Conservation (phyloP, 2,797 vertebrate species). For the Apogon talboti region DNA sequence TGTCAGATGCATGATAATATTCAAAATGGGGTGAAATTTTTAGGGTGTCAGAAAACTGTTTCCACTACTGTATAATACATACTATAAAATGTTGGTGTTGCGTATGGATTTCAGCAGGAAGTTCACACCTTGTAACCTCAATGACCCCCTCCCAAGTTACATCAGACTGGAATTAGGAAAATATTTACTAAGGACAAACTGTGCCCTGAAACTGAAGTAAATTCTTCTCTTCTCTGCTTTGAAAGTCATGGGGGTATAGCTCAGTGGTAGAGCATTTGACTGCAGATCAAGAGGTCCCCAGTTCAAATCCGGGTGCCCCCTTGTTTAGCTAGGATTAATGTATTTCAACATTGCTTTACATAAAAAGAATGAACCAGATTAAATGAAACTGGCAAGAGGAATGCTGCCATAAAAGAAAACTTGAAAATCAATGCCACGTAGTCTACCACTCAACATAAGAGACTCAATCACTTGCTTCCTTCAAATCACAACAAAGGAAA, state of each 20-base stretch:
- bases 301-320: constrained; percentile 84
- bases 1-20: no score
- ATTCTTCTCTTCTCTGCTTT: neutral
- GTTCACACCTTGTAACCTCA: constrained; percentile 12
- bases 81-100: constrained; percentile 18
- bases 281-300: constrained; percentile 83
- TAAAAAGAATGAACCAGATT: no score
- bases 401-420: no score
- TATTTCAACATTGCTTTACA: no score
- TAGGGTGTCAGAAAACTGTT: no score
- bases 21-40: no score
- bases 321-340: constrained; percentile 8
- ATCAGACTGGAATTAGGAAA: constrained; percentile 25
- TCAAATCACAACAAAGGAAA: no score
- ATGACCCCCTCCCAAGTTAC: constrained; percentile 5
- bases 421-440: no score
- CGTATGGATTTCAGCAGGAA: constrained; percentile 1
- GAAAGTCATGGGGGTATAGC: constrained; percentile 83
- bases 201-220: neutral
- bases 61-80: no score
- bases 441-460: no score
- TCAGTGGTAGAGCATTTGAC: constrained; percentile 84
- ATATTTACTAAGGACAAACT: neutral
- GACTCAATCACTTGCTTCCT: no score
- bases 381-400: no score